Conservation (phyloP, 1,140 invertebrate species). For the Rhopalosiphum padi region DNA sequence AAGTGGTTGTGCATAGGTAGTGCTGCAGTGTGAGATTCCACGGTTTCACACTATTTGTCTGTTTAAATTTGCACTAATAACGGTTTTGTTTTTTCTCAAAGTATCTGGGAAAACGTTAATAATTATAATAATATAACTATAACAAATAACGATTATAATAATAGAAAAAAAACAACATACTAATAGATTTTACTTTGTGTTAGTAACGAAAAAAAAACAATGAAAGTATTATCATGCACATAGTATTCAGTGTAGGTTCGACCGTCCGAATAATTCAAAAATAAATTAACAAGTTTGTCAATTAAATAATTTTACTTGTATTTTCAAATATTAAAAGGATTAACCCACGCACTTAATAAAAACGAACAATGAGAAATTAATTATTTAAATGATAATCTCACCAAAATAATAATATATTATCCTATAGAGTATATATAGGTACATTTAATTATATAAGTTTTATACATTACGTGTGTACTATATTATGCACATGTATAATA, state of each 20-base stretch:
- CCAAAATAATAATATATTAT: background rate
- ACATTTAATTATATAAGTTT: background rate
- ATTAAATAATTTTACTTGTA: background rate
- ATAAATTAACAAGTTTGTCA: background rate
- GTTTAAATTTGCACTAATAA: background rate
- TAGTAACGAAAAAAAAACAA: background rate
- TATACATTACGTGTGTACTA: background rate
- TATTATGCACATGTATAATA: background rate
- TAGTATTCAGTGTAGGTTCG: background rate
- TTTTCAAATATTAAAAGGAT: background rate
- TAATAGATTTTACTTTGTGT: background rate
- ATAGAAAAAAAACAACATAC: background rate
- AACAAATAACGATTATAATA: background rate
- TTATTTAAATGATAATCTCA: background rate
- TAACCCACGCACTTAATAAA: background rate
- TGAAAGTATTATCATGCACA: background rate
- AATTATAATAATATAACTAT: background rate
- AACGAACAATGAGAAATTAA: background rate
- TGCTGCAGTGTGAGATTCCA: background rate
- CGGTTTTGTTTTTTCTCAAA: slow-evolving; percentile 31
- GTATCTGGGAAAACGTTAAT: slow-evolving; percentile 5
- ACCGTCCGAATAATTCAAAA: background rate
- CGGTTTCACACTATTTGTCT: slow-evolving; percentile 17
- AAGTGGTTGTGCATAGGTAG: slow-evolving; percentile 14
- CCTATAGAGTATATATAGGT: too few relatives aligned